These are phyloP conservation scores for Chrysolina haemoptera DNA, from an alignment of 2,888 invertebrate species.

Conservation along the genomic window DNA sequence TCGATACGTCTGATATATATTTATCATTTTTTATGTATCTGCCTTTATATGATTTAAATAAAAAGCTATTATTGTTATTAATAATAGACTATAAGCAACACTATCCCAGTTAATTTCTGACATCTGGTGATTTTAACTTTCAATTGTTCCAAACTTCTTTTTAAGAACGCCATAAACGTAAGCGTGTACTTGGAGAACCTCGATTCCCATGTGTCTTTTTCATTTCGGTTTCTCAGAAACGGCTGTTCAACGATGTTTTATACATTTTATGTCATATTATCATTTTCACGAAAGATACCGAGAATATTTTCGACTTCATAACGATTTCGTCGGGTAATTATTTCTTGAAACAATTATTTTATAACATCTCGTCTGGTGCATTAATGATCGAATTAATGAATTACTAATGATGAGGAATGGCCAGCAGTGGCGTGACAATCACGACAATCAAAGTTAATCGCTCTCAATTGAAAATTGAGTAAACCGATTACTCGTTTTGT, in stretches of 20 bases:
- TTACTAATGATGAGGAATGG: constrained; percentile 11
- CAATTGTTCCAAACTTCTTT: no score
- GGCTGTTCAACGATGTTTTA: constrained; percentile 9
- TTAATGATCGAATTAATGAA: constrained; percentile 41
- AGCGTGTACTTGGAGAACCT: not conserved
- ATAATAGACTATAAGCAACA: no score
- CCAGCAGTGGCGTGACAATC: constrained; percentile 25
- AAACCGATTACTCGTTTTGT: not conserved
- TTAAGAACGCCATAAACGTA: no score
- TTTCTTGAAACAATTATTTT: constrained; percentile 26
- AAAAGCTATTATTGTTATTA: no score
- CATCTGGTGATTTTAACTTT: no score
- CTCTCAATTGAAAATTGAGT: not conserved
- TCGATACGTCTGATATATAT: no score
- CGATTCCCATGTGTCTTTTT: not conserved
- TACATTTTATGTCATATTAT: constrained; percentile 9
- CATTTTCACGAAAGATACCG: constrained; percentile 22
- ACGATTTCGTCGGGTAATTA: constrained; percentile 37
- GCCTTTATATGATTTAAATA: no score
- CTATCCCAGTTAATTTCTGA: no score
- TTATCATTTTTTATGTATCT: no score
- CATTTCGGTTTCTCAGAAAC: constrained; percentile 6
- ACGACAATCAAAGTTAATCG: not conserved
- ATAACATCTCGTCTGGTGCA: constrained; percentile 35
- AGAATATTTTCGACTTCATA: constrained; percentile 29